Base-by-base conservation (phyloP, 1,140 invertebrate genomes). In the Dryas iulia region DNA sequence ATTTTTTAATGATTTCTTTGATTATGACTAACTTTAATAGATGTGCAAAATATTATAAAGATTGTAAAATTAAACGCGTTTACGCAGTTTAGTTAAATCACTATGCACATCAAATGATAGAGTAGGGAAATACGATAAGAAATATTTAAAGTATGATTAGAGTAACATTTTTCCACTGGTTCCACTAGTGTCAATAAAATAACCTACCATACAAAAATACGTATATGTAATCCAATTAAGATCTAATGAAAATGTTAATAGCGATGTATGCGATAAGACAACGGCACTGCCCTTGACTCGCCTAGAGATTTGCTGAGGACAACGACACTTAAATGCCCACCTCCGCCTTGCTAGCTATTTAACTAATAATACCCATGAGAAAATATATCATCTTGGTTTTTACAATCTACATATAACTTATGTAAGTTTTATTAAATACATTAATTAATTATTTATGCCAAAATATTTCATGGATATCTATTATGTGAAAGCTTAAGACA, bases 271-370 rank as follows among this genome's bases (percentile, higher is more conserved):
- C 54, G 62, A 76, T 73, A 77, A 76, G 59, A 54, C 65, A 69
- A 21, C 28, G 18, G 14, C 73, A 82, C 82, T 69, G 84, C 83
- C 86, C 84, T 89, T 89, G 83, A 85, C 78, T 83, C 66, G 33
- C 24, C 52, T 63, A 69, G 70, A 82, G 76, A 74, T 77, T 73
- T 62, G 59, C 58, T 24, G 71, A 76, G 86, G 77, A 77, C 86
- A 86, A 83, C 76, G 84, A 85, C 84, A 78, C 69, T 57, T 61
- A 59, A 75, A 58, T 58, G 59, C 14, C 21, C 71, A 71, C 74
- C 74, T 73, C 71, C 60, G 66, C 33, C 24, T 58, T 63, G 31
- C 54, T 68, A 59, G 25, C 52, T 31, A 54, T 31, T 47, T 18
- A 47, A 47, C 39, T 47, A 47, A 47, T 47, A 18, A 47, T 47